Base-by-base conservation (phyloP, 2,113 vertebrate species). In the Coreoperca whiteheadi region DNA sequence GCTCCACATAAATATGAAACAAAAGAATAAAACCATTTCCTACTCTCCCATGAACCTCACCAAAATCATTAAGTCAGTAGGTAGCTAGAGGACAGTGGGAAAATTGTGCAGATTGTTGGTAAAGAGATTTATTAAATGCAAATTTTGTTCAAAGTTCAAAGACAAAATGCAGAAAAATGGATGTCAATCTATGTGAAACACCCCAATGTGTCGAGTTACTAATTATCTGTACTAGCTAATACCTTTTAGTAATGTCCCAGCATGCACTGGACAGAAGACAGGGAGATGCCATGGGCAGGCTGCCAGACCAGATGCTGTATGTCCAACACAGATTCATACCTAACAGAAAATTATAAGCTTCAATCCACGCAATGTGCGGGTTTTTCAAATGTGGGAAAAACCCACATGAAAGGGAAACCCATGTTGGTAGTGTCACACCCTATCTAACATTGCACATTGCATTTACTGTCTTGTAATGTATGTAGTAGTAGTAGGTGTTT, bases 381-480 rank as follows among this genome's bases (percentile, higher is more conserved):
- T 39, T 54, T 64, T 56, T 56, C 8, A 64, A 64, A 53, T 39
- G 32, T 48, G n/a, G 23, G 28, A 41, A 60, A 48, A 82, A n/a
- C 2, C 37, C 39, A 73, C 20, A 64, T 23, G 15, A 69, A 57
- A 61, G 59, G n/a, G 25, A 81, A 64, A 51, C 4, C 15, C n/a
- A 48, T 48, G 20, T 12, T 28, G 34, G 4, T 11, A 32, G 73
- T 73, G 16, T 73, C 65, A 69, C 60, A 79, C 28, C 50, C 41
- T 50, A 11, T 71, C 48, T 56, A 21, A 63, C 39, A 23, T 28
- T 0, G 1, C n/a, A n/a, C n/a, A n/a, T 59, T 57, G 12, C 28
- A 57, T n/a, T 50, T 12, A 7, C 56, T 46, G 37, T 63, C 39
- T 71, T n/a, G 54, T 20, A 65, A 74, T 79, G 54, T 64, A 5